Percentiles rank a stretch among this genome's conserved stretches.
phyloP scores from a whole-genome alignment of 1,140 invertebrate species.

The Zaprionus africanus region DNA sequence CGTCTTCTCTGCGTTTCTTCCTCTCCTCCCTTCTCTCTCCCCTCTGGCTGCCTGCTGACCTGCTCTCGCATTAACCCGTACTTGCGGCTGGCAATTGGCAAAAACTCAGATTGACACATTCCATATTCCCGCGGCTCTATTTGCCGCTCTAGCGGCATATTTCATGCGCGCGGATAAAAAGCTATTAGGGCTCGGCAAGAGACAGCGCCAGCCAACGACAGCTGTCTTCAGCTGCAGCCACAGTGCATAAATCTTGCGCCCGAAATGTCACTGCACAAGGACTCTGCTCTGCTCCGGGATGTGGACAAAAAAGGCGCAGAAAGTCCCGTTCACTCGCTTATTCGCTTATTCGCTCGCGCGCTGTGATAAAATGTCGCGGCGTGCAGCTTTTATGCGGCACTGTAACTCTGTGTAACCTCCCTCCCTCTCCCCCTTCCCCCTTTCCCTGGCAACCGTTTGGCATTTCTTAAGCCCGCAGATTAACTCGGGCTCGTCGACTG shows the following conservation, averaged over 20 bases:
- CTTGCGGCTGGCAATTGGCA: conserved; percentile 45
- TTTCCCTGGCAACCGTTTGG: conserved; percentile 56
- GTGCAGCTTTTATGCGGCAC: conserved; percentile 64
- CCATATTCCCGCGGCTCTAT: conserved; percentile 69
- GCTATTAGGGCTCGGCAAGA: conserved; percentile 63
- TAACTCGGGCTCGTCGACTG: conserved; percentile 53
- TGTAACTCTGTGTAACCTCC: conserved; percentile 25
- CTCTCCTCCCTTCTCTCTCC: neutral
- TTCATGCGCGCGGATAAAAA: conserved; percentile 79
- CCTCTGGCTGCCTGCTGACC: conserved; percentile 1
- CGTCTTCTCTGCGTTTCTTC: neutral
- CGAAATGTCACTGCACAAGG: conserved; percentile 67
- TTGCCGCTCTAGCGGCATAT: conserved; percentile 74
- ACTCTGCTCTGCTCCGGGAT: conserved; percentile 7
- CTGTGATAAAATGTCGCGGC: conserved; percentile 76
- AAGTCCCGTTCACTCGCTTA: conserved; percentile 18
- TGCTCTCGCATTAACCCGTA: conserved; percentile 25
- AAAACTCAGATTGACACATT: conserved; percentile 74
- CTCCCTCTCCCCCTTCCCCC: neutral
- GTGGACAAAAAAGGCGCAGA: conserved; percentile 46
- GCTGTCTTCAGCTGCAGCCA: conserved; percentile 80
- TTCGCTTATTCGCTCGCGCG: conserved; percentile 23
- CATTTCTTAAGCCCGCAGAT: conserved; percentile 77
- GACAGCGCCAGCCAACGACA: conserved; percentile 73
- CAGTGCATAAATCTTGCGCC: conserved; percentile 80